Conservation (phyloP, 1,140 invertebrate genomes). For the Pseudachorutes palmiensis region DNA sequence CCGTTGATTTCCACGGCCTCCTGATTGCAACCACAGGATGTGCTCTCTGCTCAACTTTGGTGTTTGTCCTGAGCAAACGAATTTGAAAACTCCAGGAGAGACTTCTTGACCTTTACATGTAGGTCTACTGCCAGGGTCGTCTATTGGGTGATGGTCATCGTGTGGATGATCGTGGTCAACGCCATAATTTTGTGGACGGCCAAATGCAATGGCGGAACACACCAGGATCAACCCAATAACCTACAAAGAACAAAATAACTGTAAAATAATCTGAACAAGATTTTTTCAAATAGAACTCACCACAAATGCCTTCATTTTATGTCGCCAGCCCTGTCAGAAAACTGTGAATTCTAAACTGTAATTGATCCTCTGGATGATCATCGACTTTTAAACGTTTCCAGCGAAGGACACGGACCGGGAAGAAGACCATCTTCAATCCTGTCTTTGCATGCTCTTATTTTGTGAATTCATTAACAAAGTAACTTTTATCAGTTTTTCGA, state of each 20-base stretch:
- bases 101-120: constrained; percentile 19
- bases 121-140: constrained; percentile 10
- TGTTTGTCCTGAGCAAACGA: constrained; percentile 24
- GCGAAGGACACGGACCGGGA: background rate
- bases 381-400: background rate
- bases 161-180: too few relatives aligned
- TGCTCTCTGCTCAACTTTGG: constrained; percentile 20
- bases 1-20: background rate
- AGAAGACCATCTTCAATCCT: background rate
- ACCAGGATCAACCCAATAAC: background rate
- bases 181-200: background rate
- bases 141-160: too few relatives aligned
- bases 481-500: background rate
- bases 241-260: background rate
- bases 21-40: constrained; percentile 23
- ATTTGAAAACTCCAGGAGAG: constrained; percentile 21
- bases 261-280: background rate
- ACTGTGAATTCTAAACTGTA: background rate
- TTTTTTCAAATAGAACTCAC: background rate
- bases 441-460: background rate
- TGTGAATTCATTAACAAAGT: background rate
- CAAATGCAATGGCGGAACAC: background rate
- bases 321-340: too few relatives aligned
- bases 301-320: background rate
- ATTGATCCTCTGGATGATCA: background rate